Evolutionary conservation across 2,888 invertebrate species (phyloP), one percentile per base, ranked within the genome.

Genomic region (Phania funesta): DNA sequence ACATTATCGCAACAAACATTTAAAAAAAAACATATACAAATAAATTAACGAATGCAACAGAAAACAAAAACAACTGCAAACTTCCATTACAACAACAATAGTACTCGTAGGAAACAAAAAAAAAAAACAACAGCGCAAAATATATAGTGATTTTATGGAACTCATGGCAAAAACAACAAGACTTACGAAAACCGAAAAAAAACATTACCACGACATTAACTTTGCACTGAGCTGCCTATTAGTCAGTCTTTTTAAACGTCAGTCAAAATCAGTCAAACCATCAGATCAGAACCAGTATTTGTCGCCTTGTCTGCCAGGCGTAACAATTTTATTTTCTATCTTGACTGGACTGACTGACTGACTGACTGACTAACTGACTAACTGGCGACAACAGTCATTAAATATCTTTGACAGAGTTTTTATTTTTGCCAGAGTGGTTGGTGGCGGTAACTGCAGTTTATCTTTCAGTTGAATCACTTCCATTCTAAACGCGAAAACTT

Each of bases 181-280:
- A 48, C 48, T 62, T 44, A 65, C 65, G 26, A 65, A 71, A 58
- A 50, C 11, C 38, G 58, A 38, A 29, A 22, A 46, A 26, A 38
- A 67, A 29, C 50, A 50, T 76, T 60, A 60, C 76, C 76, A 74
- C 80, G 80, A 80, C 80, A 80, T 80, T 80, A 80, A 80, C 80
- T 80, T 80, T 80, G 80, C 62, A 32, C 24, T 46, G 16, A 38
- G 38, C 65, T 35, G 52, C 9, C 20, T 56, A 54, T 50, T 46
- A 74, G 26, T 16, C 54, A 32, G 46, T 11, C 48, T 50, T 50
- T 71, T 58, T 7, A 29, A 22, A 38, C 50, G 58, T 67, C 76
- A 76, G 60, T 60, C 76, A 76, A 58, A 56, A 44, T 60, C 38
- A 41, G 26, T 68, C 54, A 68, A 54, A 52, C 41, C 41, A 20